Evolutionary conservation across 2,797 vertebrate genomes (phyloP).

Genomic region (Hephaestus fuliginosus): DNA sequence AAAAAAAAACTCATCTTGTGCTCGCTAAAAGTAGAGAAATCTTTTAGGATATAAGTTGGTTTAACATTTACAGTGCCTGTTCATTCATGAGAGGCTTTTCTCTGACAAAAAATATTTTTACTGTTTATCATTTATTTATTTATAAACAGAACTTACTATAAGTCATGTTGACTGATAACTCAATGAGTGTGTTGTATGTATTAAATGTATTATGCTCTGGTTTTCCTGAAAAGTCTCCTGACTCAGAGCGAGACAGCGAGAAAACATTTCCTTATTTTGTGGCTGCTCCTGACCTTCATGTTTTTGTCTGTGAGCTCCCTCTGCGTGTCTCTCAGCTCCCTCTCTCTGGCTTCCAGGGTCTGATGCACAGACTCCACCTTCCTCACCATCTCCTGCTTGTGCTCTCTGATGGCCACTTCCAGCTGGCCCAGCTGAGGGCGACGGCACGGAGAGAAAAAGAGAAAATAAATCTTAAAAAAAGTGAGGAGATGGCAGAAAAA

Average conservation of each 20-base stretch:
- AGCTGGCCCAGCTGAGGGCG: constrained; percentile 90
- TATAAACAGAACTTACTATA: too few relatives aligned
- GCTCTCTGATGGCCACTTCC: constrained; percentile 91
- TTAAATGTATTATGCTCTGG: too few relatives aligned
- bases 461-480: background rate
- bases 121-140: too few relatives aligned
- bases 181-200: background rate
- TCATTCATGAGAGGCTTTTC: too few relatives aligned
- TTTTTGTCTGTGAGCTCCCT: constrained; percentile 85
- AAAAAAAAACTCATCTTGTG: too few relatives aligned
- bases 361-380: constrained; percentile 90
- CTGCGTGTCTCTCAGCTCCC: constrained; percentile 78
- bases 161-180: too few relatives aligned
- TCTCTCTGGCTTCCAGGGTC: constrained; percentile 87
- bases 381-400: constrained; percentile 92
- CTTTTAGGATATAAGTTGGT: too few relatives aligned
- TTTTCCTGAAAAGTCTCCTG: background rate
- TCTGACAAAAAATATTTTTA: too few relatives aligned
- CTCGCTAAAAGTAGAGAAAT: too few relatives aligned
- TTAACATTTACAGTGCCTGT: too few relatives aligned
- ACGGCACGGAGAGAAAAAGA: background rate
- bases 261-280: background rate
- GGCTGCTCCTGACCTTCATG: constrained; percentile 83
- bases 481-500: background rate
- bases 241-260: background rate